Base-by-base conservation (phyloP, 2,113 vertebrate genomes). In the Furnarius figulus region DNA sequence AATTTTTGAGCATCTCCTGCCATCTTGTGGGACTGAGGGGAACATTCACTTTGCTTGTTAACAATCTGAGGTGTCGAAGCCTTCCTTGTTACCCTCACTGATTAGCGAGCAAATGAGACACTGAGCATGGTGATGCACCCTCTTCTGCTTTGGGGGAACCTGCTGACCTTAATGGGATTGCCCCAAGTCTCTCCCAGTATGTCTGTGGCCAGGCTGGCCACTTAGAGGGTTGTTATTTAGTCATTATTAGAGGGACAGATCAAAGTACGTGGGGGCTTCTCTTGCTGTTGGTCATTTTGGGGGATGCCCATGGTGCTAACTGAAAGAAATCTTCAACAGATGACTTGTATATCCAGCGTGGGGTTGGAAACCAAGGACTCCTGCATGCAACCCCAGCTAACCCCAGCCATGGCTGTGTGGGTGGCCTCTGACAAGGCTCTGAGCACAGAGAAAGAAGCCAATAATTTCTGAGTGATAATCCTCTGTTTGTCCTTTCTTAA, bases 1-100 rank as follows among this genome's bases (percentile, higher is more conserved):
- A 55, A 78, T 82, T 94, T 73, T 71, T 94, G 62, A 90, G 90
- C 14, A 12, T 85, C 81, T 96, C 33, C 70, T 94, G 97, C 97
- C 97, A 97, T 73, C 97, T 91, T 93, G 95, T 95, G 97, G 97
- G 49, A 9, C 12, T 61, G 15, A 37, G 25, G n/a, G 86, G 93
- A 95, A 95, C 31, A 72, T 28, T 84, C 90, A 58, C 61, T 44
- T 67, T 42, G 31, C 14, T 88, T 44, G 18, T 80, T 40, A 23
- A 7, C 12, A 5, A 27, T 5, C 20, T 33, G 58, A 46, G 15
- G 21, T 33, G 10, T 7, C 27, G 56, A n/a, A 86, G 14, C 37
- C 56, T 75, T 76, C n/a, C 46, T 19, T 44, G 16, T 25, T 47
- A 24, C 16, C 27, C 10, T 4, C 18, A 17, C 22, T 6, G n/a